Evolutionary conservation across 2,888 invertebrate genomes (phyloP), one percentile per base, ranked within the genome.

Genomic region (Julus scanicus): DNA sequence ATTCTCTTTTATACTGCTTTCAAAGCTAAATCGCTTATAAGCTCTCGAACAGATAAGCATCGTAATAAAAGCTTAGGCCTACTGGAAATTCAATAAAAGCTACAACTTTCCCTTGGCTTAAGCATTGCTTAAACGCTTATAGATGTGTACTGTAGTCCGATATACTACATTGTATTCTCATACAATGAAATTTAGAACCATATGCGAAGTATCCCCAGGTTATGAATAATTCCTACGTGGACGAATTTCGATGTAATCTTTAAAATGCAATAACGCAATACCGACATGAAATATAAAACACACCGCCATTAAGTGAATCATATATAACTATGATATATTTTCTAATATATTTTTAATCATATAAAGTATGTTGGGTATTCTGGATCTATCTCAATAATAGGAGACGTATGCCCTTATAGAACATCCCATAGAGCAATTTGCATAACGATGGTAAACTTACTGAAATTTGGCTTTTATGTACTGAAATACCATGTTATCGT

Each of bases 61-160:
- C 71, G 71, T 71, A 71, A 71, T 71, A 71, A 71, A 71, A 71
- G 71, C 71, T 71, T 71, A 71, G 71, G 71, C 29, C 71, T 71
- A 8, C 71, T 71, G 29, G 71, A 71, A 71, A 71, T 71, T 20
- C 71, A 71, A 71, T 71, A 71, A 71, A 71, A 71, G 20, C 71
- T 71, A 20, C 71, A 71, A 20, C 71, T 20, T 71, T 71, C 29
- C 71, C 71, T 29, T 20, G 71, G 71, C 71, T 71, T 71, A 71
- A 5, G 71, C 71, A 71, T 71, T 20, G 71, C n/a, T 71, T 71
- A 71, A 71, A 71, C 71, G 71, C 20, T 9, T 29, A 2, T 20
- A 29, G 29, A 29, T 71, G 71, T 29, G 9, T 44, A 44, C 44
- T 71, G 71, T 6, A 71, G 71, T 29, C 29, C 71, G 29, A 29